Percentiles rank a stretch among this genome's conserved stretches.
phyloP scores from a whole-genome alignment of 2,888 invertebrate species.

The Diaperis boleti region DNA sequence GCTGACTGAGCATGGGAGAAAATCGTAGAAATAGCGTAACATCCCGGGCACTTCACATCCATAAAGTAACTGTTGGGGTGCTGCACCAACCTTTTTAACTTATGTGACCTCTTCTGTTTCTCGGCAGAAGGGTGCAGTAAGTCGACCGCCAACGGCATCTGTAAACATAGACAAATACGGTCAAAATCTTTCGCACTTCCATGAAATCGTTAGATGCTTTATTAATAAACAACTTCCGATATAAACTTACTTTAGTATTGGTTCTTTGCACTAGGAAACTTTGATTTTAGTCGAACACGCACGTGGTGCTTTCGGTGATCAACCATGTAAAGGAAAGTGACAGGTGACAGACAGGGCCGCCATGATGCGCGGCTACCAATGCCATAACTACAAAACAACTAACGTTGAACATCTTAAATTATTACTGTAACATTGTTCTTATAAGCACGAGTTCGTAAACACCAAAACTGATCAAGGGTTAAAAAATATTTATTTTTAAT shows the following conservation, averaged over 20 bases:
- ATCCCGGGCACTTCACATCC: constrained; percentile 99
- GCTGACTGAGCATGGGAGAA: constrained; percentile 99
- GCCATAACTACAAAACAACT: no score
- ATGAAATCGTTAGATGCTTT: no score
- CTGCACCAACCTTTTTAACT: constrained; percentile 97
- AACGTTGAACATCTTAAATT: no score
- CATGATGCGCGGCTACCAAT: no score
- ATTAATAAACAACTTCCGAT: neutral
- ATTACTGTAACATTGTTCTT: no score
- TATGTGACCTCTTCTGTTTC: constrained; percentile 96
- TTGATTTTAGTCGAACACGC: constrained; percentile 50
- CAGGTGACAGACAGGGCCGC: constrained; percentile 36
- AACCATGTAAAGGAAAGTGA: constrained; percentile 59
- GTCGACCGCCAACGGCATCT: constrained; percentile 90
- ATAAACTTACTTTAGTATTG: constrained; percentile 48
- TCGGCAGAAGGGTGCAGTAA: constrained; percentile 95
- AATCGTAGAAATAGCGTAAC: constrained; percentile 99
- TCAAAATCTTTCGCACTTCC: no score
- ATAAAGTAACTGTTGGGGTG: constrained; percentile 99
- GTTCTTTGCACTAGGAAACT: constrained; percentile 43
- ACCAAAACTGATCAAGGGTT: no score
- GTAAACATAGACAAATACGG: constrained; percentile 47
- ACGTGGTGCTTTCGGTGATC: constrained; percentile 58
- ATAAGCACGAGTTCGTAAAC: no score
- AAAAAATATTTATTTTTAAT: no score